Base-by-base conservation (phyloP, 1,140 invertebrate species). In the Ptiloglossa arizonensis region DNA sequence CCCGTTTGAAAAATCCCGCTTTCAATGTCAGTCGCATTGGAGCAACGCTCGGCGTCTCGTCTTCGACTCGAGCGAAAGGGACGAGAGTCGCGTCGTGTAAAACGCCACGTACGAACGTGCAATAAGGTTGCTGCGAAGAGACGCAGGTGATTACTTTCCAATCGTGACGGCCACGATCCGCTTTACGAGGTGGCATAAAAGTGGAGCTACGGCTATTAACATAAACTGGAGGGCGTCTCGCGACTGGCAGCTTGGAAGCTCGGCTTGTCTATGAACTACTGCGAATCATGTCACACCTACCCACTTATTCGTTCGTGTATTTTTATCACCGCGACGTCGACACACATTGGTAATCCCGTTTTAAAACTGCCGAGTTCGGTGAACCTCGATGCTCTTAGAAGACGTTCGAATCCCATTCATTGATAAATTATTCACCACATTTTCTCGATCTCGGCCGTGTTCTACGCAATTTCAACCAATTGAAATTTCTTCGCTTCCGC, bases 171-270 rank as follows among this genome's bases (percentile, higher is more conserved):
- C 17, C 19, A 27, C n/a, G 56, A 56, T 54, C 15, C 41, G 46
- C 22, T 78, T 81, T 77, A 70, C 54, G 57, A 73, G 57, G 52
- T 63, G 56, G 48, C 54, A 48, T 48, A 19, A 67, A 71, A 64
- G 67, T 71, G 35, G 68, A 22, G 27, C 59, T 38, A 9, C 6
- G n/a, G 22, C 32, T 27, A 67, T 67, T 68, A 82, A 71, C 59
- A 74, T 74, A 73, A 82, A 79, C 57, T 29, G 44, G 59, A 82
- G 15, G 70, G 64, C 66, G 56, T 79, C 44, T 66, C 66, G 15
- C 57, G 48, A 66, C 59, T 69, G 38, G 59, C 69, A 69, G 27
- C 64, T 52, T 60, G 13, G 35, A 17, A 35, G 35, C 22, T 17
- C 29, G 15, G 41, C 38, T 32, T 56, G 46, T 24, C 50, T 72